Evolutionary conservation across 2,797 vertebrate genomes (phyloP).

Genomic region (Sparidentex hasta): DNA sequence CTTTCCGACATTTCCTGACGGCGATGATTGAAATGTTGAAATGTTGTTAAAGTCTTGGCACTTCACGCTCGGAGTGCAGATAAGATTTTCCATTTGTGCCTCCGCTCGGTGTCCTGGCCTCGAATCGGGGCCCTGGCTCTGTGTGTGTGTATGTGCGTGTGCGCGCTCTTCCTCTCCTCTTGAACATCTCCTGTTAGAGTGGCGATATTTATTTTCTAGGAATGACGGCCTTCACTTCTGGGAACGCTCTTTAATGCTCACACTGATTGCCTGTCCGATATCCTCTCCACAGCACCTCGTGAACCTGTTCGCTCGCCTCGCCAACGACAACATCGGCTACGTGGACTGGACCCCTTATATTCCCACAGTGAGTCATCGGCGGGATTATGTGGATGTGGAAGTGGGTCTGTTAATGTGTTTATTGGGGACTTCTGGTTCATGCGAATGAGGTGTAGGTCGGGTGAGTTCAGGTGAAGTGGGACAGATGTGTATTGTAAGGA

Average conservation of each 20-base stretch:
- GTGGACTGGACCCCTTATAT: conserved; percentile 96
- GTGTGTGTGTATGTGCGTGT: neutral
- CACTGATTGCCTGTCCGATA: conserved; percentile 57
- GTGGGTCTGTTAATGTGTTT: conserved; percentile 40
- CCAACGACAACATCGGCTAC: conserved; percentile 97
- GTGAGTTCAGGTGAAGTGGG: no score
- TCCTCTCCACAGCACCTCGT: conserved; percentile 90
- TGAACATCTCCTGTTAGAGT: conserved; percentile 12
- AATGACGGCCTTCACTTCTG: conserved; percentile 46
- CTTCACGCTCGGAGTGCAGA: conserved; percentile 53
- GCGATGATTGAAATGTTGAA: conserved; percentile 51
- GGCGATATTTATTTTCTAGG: conserved; percentile 47
- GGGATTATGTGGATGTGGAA: conserved; percentile 20
- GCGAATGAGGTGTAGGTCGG: neutral
- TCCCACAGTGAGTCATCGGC: conserved; percentile 90
- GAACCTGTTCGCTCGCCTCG: conserved; percentile 96
- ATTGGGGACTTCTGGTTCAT: neutral
- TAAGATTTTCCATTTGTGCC: conserved; percentile 66
- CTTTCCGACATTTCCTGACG: conserved; percentile 43
- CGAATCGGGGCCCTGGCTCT: conserved; percentile 29
- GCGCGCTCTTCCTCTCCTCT: conserved; percentile 18
- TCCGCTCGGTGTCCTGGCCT: conserved; percentile 40
- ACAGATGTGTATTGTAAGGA: no score
- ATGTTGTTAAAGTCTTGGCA: conserved; percentile 34
- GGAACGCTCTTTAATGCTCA: conserved; percentile 42